Conservation (phyloP, 2,888 invertebrate species). For the Drosophila greeni region DNA sequence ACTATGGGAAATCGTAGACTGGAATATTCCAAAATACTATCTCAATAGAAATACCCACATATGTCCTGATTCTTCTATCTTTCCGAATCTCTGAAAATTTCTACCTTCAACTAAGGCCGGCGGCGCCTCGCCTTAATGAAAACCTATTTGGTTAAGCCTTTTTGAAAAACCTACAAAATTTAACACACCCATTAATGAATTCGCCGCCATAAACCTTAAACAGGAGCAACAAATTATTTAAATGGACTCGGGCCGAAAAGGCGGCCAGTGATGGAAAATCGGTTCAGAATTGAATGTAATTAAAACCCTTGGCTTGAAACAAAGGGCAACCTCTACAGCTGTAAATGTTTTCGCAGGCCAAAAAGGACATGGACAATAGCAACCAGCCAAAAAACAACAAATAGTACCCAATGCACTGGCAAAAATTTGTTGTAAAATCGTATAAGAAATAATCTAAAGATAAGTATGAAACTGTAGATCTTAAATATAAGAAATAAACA, state of each 20-base stretch:
- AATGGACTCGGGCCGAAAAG: constrained; percentile 12
- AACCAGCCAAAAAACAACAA: constrained; percentile 19
- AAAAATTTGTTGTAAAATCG: neutral
- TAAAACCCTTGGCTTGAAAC: constrained; percentile 56
- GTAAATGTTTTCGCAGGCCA: constrained; percentile 45
- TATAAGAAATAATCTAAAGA: too few relatives aligned
- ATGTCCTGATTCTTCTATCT: neutral
- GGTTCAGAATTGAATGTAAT: constrained; percentile 63
- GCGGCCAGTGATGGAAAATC: constrained; percentile 50
- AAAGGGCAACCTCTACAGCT: constrained; percentile 28
- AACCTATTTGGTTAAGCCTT: constrained; percentile 17
- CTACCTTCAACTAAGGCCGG: neutral
- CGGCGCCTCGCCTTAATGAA: constrained; percentile 29
- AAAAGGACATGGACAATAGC: constrained; percentile 32
- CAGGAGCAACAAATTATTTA: constrained; percentile 38
- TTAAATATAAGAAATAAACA: too few relatives aligned
- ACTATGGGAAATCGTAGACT: neutral
- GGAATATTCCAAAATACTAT: neutral
- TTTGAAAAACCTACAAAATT: neutral
- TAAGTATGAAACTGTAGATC: too few relatives aligned
- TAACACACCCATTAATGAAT: constrained; percentile 28
- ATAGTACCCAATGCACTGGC: neutral
- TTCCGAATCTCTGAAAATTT: neutral
- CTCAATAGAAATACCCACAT: constrained; percentile 7
- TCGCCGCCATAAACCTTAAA: constrained; percentile 28